phyloP scores from a whole-genome alignment of 2,797 vertebrate genomes.

The Distichodus sexfasciatus region DNA sequence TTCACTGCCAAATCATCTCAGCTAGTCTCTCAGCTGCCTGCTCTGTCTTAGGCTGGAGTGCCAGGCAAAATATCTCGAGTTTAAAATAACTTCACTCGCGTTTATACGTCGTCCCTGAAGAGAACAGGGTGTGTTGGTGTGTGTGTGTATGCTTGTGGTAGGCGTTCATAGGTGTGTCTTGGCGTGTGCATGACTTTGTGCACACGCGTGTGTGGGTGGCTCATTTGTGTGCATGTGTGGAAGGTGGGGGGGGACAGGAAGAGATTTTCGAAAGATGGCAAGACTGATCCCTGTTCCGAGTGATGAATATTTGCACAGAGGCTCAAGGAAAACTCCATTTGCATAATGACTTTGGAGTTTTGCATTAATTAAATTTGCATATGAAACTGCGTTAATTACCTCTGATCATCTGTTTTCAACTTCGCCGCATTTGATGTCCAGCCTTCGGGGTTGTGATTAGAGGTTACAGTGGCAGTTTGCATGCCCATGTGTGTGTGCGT shows the following conservation, averaged over 20 bases:
- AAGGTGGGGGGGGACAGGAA: slow-evolving; percentile 26
- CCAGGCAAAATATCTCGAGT: slow-evolving; percentile 63
- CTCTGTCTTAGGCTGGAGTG: slow-evolving; percentile 69
- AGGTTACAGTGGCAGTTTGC: slow-evolving; percentile 69
- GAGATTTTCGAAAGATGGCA: slow-evolving; percentile 73
- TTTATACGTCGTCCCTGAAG: slow-evolving; percentile 78
- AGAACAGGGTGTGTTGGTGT: slow-evolving; percentile 39
- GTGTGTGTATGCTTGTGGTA: slow-evolving; percentile 6
- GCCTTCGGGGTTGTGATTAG: slow-evolving; percentile 83
- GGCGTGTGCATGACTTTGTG: slow-evolving; percentile 37
- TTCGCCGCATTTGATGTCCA: slow-evolving; percentile 99
- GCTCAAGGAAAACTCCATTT: slow-evolving; percentile 99
- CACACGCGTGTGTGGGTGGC: slow-evolving; percentile 38
- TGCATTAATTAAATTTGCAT: slow-evolving; percentile 99
- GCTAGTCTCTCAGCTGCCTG: slow-evolving; percentile 88
- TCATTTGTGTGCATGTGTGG: slow-evolving; percentile 1
- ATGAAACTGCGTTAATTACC: slow-evolving; percentile 99
- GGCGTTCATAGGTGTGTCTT: background rate
- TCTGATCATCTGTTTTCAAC: slow-evolving; percentile 92
- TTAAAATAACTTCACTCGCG: slow-evolving; percentile 92
- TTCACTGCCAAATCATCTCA: slow-evolving; percentile 96
- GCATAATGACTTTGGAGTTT: slow-evolving; percentile 99
- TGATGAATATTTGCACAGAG: slow-evolving; percentile 99
- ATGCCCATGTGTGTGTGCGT: slow-evolving; percentile 43
- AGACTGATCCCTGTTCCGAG: slow-evolving; percentile 92